Base-by-base conservation (phyloP, 2,113 vertebrate species). In the Myocastor coypus region DNA sequence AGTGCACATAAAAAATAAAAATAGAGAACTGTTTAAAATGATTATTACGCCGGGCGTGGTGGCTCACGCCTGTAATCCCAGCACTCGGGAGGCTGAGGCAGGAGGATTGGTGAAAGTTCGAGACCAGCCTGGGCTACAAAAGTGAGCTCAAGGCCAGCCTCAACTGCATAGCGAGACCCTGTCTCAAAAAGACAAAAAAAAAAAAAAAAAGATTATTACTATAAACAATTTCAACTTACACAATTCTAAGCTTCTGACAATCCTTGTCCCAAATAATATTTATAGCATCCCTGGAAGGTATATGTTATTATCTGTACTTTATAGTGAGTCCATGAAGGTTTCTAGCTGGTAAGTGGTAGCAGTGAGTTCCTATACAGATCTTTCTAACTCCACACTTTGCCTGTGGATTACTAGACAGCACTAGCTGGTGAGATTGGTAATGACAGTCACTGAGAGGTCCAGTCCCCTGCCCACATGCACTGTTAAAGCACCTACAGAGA, bases 191-290 rank as follows among this genome's bases (percentile, higher is more conserved):
- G n/a, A n/a, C n/a, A n/a, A n/a, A n/a, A n/a, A n/a, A n/a, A n/a
- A n/a, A n/a, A n/a, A n/a, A n/a, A 84, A 87, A 92, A 63, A 24
- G 7, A 37, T 10, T 50, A 83, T 61, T 77, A 55, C 22, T 82
- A 46, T 34, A 63, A 84, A 83, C 28, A 77, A 73, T 22, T 94
- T 95, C 73, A 96, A 90, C 14, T 8, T 50, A 81, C 12, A 89
- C 37, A 78, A 32, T 95, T 95, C 80, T 34, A 63, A 89, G 57
- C 50, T 82, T n/a, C 57, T 92, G 66, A 71, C 55, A 61, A 69
- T 83, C 40, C 40, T 83, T 55, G 7, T 22, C 30, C 63, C 40
- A 14, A 9, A 11, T 24, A 55, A 66, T 16, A 50, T 55, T 83
- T 30, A 10, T 26, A 69, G 59, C 17, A 55, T 87, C 13, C 46